Base-by-base conservation (phyloP, 2,888 invertebrate species). In the Desoria tigrina region DNA sequence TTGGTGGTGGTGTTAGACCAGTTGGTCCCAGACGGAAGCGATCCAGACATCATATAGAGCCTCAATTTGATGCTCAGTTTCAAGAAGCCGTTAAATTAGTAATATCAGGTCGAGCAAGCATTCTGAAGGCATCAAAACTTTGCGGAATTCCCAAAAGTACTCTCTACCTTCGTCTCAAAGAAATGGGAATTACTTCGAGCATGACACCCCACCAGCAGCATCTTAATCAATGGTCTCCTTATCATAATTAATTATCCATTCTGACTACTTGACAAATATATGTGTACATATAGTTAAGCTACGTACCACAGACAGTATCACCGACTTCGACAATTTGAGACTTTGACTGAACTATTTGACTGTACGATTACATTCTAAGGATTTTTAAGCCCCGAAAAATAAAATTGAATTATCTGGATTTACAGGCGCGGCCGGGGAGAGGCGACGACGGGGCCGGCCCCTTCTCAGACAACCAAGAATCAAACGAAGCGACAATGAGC, bases 391-490 rank as follows among this genome's bases (percentile, higher is more conserved):
- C 11, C 11, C 11, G 50, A 9, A 50, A 50, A 14, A 56, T 21
- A 7, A 37, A 55, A 28, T 67, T 62, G 42, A 50, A 27, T 56
- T 23, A n/a, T n/a, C n/a, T n/a, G n/a, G n/a, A 39, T 26, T 49
- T 37, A 42, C 3, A 66, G 69, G 69, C 67, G 68, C 63, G 63
- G 61, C 54, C 63, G 66, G 68, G 64, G 69, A 71, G 67, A 73
- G 69, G 61, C 73, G 76, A 60, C 66, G 74, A 79, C 82, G 87
- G 63, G 85, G 86, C 68, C 83, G 88, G 45, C 83, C 86, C 65
- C 80, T 88, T 53, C 87, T 86, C 79, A 82, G 88, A 45, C 88
- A 88, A 76, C 86, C 85, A 21, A 82, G 87, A 53, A 84, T 88
- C 63, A 88, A 88, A 78, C 74, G 76, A 63, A 65, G 65, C 63